phyloP scores from a whole-genome alignment of 2,797 vertebrate species.

The Cercopithecus mitis region DNA sequence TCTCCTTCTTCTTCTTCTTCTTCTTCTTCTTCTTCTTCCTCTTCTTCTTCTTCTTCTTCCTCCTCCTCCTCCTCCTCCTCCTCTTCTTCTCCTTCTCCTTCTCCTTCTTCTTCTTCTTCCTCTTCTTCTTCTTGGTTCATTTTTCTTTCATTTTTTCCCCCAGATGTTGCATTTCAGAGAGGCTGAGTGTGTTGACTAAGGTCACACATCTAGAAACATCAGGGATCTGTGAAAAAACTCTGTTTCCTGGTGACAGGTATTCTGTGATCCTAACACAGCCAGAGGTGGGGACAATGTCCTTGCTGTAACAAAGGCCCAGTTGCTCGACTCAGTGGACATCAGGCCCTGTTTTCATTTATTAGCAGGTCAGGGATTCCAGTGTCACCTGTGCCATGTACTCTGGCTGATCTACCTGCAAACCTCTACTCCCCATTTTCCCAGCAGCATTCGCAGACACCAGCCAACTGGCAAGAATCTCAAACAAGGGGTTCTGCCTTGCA shows the following conservation, averaged over 20 bases:
- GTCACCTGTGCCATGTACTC: accelerated
- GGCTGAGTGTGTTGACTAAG: not conserved
- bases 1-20: accelerated
- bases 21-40: accelerated
- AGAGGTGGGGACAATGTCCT: too few species aligned
- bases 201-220: not conserved
- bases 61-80: accelerated
- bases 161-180: not conserved
- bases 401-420: accelerated
- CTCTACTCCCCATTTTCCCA: not conserved
- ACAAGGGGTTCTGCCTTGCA: not conserved
- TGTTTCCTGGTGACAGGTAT: not conserved
- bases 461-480: not conserved
- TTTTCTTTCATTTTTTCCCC: not conserved
- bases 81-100: too few species aligned
- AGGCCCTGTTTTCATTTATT: not conserved
- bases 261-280: not conserved
- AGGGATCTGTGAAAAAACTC: not conserved
- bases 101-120: accelerated
- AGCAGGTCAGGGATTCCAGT: not conserved
- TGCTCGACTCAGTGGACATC: not conserved
- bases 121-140: too few species aligned
- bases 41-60: accelerated
- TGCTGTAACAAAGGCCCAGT: not conserved
- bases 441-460: not conserved